Conservation (phyloP, 2,888 invertebrate genomes). For the Leucophora obtusa region DNA sequence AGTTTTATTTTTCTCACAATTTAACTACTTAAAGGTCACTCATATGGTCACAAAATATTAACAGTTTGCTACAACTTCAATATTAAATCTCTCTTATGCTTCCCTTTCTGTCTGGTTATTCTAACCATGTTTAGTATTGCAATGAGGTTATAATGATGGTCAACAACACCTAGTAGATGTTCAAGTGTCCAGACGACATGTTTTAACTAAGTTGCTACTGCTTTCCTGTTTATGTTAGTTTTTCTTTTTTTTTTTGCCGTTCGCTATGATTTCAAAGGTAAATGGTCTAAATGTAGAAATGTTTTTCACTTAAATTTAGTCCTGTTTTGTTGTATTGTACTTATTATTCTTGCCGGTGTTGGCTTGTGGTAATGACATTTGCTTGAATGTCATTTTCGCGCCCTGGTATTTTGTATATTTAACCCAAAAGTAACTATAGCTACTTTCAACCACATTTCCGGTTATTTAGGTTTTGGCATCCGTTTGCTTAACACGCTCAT, state of each 20-base stretch:
- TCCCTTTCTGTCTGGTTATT: background rate
- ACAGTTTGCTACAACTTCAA: background rate
- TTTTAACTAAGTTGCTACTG: constrained; percentile 28
- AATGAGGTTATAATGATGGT: constrained; percentile 3
- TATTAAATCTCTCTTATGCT: background rate
- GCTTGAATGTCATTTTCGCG: constrained; percentile 46
- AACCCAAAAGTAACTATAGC: constrained; percentile 46
- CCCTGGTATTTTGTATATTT: constrained; percentile 27
- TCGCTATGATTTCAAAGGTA: background rate
- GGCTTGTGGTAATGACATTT: constrained; percentile 54
- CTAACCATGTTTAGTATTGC: constrained; percentile 4
- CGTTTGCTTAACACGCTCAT: constrained; percentile 65
- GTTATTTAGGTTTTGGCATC: constrained; percentile 66
- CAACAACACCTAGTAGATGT: background rate
- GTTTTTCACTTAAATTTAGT: background rate
- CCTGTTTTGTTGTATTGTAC: background rate
- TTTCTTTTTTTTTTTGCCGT: background rate
- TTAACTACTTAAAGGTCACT: constrained; percentile 13
- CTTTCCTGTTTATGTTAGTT: constrained; percentile 20
- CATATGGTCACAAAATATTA: background rate
- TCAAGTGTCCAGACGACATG: constrained; percentile 23
- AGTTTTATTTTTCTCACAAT: constrained; percentile 22
- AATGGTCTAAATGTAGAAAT: background rate
- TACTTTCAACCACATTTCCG: constrained; percentile 66
- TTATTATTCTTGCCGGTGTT: constrained; percentile 21